Base-by-base conservation (phyloP, 2,797 vertebrate genomes). In the Heliangelus exortis region DNA sequence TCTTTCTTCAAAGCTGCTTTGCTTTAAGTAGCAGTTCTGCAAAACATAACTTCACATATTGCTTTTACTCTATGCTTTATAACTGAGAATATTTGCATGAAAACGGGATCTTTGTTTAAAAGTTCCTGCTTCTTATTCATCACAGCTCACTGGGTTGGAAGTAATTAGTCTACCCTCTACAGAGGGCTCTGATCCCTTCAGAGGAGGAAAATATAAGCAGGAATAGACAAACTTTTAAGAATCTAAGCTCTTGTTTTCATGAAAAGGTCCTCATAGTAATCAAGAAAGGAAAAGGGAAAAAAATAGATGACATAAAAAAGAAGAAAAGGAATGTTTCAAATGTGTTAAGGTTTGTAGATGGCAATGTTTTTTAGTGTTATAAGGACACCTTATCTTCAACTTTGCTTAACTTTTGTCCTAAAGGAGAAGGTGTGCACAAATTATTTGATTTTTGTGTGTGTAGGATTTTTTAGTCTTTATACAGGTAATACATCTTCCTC, bases 81-180 rank as follows among this genome's bases (percentile, higher is more conserved):
- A 87, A 84, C 89, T 84, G 77, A 69, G 84, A 87, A 79, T 95
- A 92, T 96, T 92, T 94, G 76, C 74, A 91, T 92, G 79, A 91
- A 95, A 96, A 89, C 79, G 57, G 66, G 23, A 65, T 76, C 89
- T 94, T 93, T 92, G 79, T 96, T 93, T 89, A 75, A 93, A 95
- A 91, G 84, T 88, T 92, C 76, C 94, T 95, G 91, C 82, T 95
- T 91, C 73, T 93, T 96, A 94, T 91, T 96, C 82, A 89, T 95
- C 84, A 50, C 92, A 92, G 93, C 84, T 93, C 16, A 1, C 73
- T 95, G 86, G 62, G 65, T 94, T 96, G 91, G 89, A 94, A 95
- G 79, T 82, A 92, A 88, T 94, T 94, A 85, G 0, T 7, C 47
- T 95, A 69, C 67, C 66, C 45, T 55, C 62, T 81, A 36, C 76